Base-by-base conservation (phyloP, 2,797 vertebrate genomes). In the Lutjanus campechanus region DNA sequence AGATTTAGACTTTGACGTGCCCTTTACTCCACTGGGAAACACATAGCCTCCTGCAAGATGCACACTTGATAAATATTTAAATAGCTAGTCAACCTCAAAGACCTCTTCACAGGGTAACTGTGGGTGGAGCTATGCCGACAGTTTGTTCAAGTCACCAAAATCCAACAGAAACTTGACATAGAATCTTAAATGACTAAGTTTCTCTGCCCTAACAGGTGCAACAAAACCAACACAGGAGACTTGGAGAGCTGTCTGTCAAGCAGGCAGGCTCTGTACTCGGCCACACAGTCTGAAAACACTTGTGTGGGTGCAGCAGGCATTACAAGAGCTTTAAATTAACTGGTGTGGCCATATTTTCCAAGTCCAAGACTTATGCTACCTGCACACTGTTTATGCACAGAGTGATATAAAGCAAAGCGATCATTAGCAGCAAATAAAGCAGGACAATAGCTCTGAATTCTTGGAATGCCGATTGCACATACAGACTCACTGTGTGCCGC, bases 31-130 rank as follows among this genome's bases (percentile, higher is more conserved):
- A 15, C 12, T 19, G 53, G 36, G 58, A 68, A 56, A 72, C 63
- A 59, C 60, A 19, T 1, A 5, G 7, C 54, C 44, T 59, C 58
- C 29, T 60, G 50, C 68, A 41, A 72, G 43, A 76, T 54, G 44
- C 22, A 43, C 29, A 53, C 25, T n/a, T 22, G 56, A 61, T 78
- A 29, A 77, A 80, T 68, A 74, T 67, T 67, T 55, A 56, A 74
- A 67, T 11, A 41, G 20, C 8, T 36, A 36, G n/a, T 69, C 47
- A 59, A 15, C 63, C 55, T 66, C 20, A 5, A 11, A 29, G 20
- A 49, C 50, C 10, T 56, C 58, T 29, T 71, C n/a, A 60, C 77
- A 55, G 1, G 44, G 12, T 36, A n/a, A 16, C 41, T 20, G 36
- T 49, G 60, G 60, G 29, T 40, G 43, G 11, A 56, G 40, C 47